Evolutionary conservation across 2,888 invertebrate species (phyloP), one percentile per base, ranked within the genome.

Genomic region (Noctua janthina): DNA sequence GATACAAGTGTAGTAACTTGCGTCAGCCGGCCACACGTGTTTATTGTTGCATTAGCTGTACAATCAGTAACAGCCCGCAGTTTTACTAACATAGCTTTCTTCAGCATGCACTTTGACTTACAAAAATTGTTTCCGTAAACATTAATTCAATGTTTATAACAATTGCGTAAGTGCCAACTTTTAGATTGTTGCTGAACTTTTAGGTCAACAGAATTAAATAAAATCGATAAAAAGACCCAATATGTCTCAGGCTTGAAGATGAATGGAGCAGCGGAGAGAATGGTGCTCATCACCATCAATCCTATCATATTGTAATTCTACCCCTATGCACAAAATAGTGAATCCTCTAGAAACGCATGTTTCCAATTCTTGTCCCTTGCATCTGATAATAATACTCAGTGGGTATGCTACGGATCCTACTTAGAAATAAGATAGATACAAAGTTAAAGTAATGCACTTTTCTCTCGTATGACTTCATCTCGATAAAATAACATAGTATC

Each of bases 21-120:
- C 91, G 88, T 91, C 91, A 91, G 88, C 39, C 39, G 39, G 39
- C 90, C 67, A 39, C 85, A 85, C 82, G 86, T 83, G 79, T 51
- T 78, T 17, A 35, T 17, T 69, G 17, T 77, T 70, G 70, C 66
- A 72, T 67, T 74, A 54, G 51, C 70, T 80, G 75, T 70, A 84
- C 72, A 85, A 80, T 79, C 35, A 75, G 56, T 54, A 74, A 51
- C 70, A 39, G 56, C 67, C 46, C 1, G 15, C 51, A 59, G 56
- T 59, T 49, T 62, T n/a, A 10, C 20, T 5, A 20, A 67, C 23
- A 70, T 62, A 43, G 43, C 74, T 76, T 74, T 79, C 79, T 74
- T 74, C 29, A 66, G 43, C 20, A 35, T 72, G 43, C 64, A 66
- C 49, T 74, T 73, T 82, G 56, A 68, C 56, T 86, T 39, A n/a